Percentiles rank a stretch among this genome's conserved stretches.
Evolutionary conservation across 2,113 vertebrate genomes (phyloP).

Genomic region (Emydura subglobosa): DNA sequence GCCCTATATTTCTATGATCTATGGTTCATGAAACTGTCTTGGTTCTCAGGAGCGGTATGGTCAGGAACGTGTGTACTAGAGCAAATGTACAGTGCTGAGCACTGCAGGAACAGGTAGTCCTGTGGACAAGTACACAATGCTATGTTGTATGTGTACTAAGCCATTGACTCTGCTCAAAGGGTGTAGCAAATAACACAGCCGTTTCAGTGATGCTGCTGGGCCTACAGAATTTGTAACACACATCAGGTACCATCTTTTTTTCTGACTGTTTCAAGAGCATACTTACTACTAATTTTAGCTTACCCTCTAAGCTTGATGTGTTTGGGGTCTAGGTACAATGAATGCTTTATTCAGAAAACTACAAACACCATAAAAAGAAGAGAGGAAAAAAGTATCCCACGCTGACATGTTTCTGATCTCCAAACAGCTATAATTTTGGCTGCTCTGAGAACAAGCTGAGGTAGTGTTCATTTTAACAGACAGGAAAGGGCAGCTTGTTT

Average conservation of each 20-base stretch:
- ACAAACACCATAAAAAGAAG: constrained; percentile 5
- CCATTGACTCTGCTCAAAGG: background rate
- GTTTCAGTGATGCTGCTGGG: background rate
- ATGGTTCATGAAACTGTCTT: background rate
- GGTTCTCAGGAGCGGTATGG: background rate
- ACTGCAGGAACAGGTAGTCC: background rate
- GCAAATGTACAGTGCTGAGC: background rate
- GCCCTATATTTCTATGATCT: background rate
- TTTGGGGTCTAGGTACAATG: constrained; percentile 65
- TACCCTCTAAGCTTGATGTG: constrained; percentile 44
- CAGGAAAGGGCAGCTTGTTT: constrained; percentile 77
- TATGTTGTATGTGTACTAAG: background rate
- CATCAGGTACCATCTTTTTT: constrained; percentile 21
- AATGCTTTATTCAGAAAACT: constrained; percentile 73
- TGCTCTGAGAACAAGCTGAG: constrained; percentile 73
- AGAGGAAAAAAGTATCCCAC: background rate
- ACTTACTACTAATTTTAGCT: constrained; percentile 74
- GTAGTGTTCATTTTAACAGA: constrained; percentile 73
- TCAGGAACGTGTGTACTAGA: background rate
- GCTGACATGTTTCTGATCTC: constrained; percentile 52
- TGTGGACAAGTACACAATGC: background rate
- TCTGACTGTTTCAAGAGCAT: constrained; percentile 6
- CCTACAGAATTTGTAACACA: constrained; percentile 17
- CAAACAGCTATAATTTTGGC: constrained; percentile 61
- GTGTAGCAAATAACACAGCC: background rate